Percentiles rank a stretch among this genome's conserved stretches.
These are phyloP conservation scores for Fistularia commersonii DNA, from an alignment of 2,797 vertebrate genomes.

Conservation along the genomic window DNA sequence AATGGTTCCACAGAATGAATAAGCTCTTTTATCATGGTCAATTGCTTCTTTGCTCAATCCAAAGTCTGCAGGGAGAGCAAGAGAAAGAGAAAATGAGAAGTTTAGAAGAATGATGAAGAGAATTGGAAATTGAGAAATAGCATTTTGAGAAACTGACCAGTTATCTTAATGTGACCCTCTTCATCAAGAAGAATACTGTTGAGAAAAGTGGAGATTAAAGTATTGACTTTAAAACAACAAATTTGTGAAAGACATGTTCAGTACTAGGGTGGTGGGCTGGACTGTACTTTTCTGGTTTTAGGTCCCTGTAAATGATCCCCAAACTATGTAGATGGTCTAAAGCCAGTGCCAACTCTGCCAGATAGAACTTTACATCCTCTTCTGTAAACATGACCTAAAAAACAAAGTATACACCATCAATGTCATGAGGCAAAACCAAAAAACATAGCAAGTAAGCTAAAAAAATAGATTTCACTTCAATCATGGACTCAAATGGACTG, in stretches of 20 bases:
- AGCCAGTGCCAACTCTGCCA: constrained; percentile 94
- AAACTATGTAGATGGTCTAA: constrained; percentile 94
- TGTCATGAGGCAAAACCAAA: too few species aligned
- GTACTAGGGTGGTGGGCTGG: not conserved
- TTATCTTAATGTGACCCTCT: constrained; percentile 95
- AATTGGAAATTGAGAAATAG: not conserved
- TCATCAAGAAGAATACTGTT: constrained; percentile 94
- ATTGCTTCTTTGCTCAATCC: constrained; percentile 96
- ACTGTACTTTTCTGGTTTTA: constrained; percentile 94
- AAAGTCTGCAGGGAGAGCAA: constrained; percentile 77
- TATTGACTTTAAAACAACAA: not conserved
- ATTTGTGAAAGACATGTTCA: not conserved
- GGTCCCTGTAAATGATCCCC: constrained; percentile 96
- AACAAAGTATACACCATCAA: not conserved
- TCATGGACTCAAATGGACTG: too few species aligned
- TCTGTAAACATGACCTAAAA: constrained; percentile 97
- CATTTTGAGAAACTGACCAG: constrained; percentile 75
- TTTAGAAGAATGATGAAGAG: constrained; percentile 4
- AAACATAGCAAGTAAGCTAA: too few species aligned
- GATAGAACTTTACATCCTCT: constrained; percentile 97
- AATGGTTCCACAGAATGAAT: constrained; percentile 96
- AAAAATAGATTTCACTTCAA: too few species aligned
- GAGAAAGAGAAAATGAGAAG: not conserved
- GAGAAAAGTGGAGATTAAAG: constrained; percentile 8
- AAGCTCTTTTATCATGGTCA: constrained; percentile 92